Evolutionary conservation across 2,888 invertebrate genomes (phyloP), one percentile per base, ranked within the genome.

Genomic region (Zygothrica quintamaculata): DNA sequence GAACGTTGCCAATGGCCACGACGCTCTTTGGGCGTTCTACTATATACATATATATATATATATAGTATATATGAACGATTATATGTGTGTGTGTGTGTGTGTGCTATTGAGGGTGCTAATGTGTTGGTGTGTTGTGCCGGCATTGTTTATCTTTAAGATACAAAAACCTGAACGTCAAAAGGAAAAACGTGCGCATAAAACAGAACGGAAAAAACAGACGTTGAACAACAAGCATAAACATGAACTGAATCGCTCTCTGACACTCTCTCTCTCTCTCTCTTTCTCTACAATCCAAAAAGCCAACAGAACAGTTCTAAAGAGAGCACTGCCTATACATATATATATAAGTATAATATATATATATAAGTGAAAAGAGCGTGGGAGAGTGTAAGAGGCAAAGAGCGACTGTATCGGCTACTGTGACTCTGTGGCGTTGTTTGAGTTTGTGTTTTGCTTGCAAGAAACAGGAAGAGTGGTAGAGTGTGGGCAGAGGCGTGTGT

Each of bases 91-190:
- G n/a, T n/a, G 16, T 22, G 25, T 52, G 34, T 46, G 44, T 57
- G 18, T 55, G 40, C n/a, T n/a, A n/a, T n/a, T 42, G 18, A 3
- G 13, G 18, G 36, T 25, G 48, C 43, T 37, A 18, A 15, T 43
- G 51, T 62, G 39, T 44, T 47, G n/a, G 57, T 56, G 55, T 77
- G 84, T 84, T 87, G 65, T 82, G 82, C 82, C 87, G 82, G 82
- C 85, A 81, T 87, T 82, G 82, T 82, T 82, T 82, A 82, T 82
- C 87, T 84, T 84, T 51, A 87, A 80, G 81, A 86, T 74, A 84
- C 84, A 82, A 73, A 74, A 55, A 55, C 29, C 29, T 31, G 53
- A 74, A 72, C 66, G 62, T 55, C 60, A 62, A 73, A 65, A 65
- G 84, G n/a, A 77, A 80, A 84, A 80, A 80, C 80, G 80, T 80